A percentile compares a stretch with the other conserved stretches of the same genome.
phyloP scores from a whole-genome alignment of 2,888 invertebrate genomes.

The Agonopterix arenella region DNA sequence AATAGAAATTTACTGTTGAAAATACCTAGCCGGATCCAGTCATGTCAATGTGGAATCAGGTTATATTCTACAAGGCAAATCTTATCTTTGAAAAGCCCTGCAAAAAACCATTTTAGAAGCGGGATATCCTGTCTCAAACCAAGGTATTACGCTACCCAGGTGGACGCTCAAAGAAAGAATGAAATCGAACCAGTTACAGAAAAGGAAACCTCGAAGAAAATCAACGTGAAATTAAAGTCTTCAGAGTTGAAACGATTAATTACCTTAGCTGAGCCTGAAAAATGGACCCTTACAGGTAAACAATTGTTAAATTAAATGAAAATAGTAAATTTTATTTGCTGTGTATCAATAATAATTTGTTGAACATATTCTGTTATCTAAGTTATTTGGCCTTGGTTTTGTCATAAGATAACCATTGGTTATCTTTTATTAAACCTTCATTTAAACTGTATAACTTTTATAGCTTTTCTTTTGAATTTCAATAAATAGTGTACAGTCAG shows the following conservation, averaged over 20 bases:
- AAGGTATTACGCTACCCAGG: constrained; percentile 54
- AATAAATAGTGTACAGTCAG: no score
- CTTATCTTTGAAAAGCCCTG: constrained; percentile 49
- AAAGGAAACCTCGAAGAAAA: constrained; percentile 52
- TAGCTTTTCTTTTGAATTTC: no score
- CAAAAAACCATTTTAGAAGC: constrained; percentile 43
- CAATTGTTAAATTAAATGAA: no score
- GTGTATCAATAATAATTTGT: no score
- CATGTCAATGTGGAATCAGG: constrained; percentile 58
- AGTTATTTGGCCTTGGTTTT: no score
- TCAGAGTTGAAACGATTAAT: constrained; percentile 75
- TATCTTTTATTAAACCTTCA: no score
- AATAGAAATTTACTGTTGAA: constrained; percentile 41
- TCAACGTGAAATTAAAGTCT: constrained; percentile 67
- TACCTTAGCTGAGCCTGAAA: constrained; percentile 78
- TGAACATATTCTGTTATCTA: no score
- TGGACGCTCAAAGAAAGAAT: constrained; percentile 49
- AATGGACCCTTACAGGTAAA: constrained; percentile 71
- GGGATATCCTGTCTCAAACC: constrained; percentile 39
- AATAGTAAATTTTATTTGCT: no score
- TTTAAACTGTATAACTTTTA: no score
- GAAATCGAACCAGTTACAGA: constrained; percentile 30
- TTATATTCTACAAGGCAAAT: constrained; percentile 52
- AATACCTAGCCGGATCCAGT: constrained; percentile 24
- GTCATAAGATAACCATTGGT: no score